Evolutionary conservation across 2,797 vertebrate species (phyloP).

Genomic region (Crocidura indochinensis): DNA sequence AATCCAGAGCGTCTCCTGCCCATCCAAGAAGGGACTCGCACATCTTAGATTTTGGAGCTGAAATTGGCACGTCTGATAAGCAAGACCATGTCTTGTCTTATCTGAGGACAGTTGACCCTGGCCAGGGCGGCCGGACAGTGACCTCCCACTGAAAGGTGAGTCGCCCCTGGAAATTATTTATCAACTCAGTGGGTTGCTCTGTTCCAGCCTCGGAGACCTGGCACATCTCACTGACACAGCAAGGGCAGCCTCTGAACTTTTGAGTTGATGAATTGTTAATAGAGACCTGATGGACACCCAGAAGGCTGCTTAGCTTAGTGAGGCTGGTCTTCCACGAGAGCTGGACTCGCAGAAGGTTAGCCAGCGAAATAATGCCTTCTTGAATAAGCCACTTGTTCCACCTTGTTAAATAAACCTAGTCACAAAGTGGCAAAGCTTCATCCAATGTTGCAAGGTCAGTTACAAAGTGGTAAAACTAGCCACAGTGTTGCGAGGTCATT

Average conservation of each 20-base stretch:
- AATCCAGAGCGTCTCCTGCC: constrained; percentile 52
- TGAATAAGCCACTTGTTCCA: too few species aligned
- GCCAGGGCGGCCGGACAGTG: constrained; percentile 90
- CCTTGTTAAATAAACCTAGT: too few species aligned
- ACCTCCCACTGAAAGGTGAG: constrained; percentile 96
- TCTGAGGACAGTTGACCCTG: constrained; percentile 77
- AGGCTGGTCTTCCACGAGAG: constrained; percentile 93
- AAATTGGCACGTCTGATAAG: constrained; percentile 86
- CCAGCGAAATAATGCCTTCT: constrained; percentile 73
- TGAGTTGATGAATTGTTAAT: constrained; percentile 98
- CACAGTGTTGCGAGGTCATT: too few species aligned
- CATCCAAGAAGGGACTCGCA: constrained; percentile 79
- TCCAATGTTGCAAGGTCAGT: too few species aligned
- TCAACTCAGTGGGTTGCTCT: constrained; percentile 93
- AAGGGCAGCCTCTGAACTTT: constrained; percentile 93
- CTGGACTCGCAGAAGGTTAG: constrained; percentile 87
- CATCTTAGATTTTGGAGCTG: constrained; percentile 85
- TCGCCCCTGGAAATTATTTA: constrained; percentile 96
- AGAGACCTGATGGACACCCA: constrained; percentile 96
- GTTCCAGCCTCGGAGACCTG: constrained; percentile 90
- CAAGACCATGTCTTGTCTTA: constrained; percentile 80
- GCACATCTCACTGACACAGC: constrained; percentile 90
- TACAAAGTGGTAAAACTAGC: too few species aligned
- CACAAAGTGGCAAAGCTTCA: too few species aligned
- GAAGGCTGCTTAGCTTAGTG: constrained; percentile 93